These are phyloP conservation scores for Helogale parvula DNA, from an alignment of 2,113 vertebrate genomes.

Conservation along the genomic window DNA sequence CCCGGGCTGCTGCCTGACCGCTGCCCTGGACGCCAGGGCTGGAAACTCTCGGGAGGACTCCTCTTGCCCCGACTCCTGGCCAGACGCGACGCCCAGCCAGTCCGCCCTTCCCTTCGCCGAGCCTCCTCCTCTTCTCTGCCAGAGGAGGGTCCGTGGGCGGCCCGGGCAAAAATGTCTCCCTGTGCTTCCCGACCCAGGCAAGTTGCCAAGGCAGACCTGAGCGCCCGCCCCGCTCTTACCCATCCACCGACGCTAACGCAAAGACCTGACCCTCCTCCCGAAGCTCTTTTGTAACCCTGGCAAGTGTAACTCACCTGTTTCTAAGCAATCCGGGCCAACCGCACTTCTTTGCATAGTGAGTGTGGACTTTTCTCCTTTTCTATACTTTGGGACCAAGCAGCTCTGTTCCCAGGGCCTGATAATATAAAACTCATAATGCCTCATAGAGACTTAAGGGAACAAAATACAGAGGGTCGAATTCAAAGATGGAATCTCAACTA, in stretches of 20 bases:
- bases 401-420: background rate
- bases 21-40: background rate
- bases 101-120: background rate
- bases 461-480: background rate
- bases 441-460: background rate
- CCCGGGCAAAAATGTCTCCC: background rate
- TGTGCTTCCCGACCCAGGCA: background rate
- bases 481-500: background rate
- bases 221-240: accelerated
- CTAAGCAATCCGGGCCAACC: background rate
- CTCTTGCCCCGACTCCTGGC: background rate
- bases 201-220: background rate
- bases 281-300: background rate
- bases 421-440: background rate
- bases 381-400: too few relatives aligned
- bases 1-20: background rate
- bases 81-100: background rate
- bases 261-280: background rate
- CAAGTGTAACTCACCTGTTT: background rate
- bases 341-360: background rate
- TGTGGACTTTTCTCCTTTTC: background rate
- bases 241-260: background rate
- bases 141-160: background rate
- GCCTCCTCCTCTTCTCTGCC: background rate
- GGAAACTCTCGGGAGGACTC: background rate